These are phyloP conservation scores for Cecropterus lyciades DNA, from an alignment of 1,140 invertebrate genomes.

Conservation along the genomic window DNA sequence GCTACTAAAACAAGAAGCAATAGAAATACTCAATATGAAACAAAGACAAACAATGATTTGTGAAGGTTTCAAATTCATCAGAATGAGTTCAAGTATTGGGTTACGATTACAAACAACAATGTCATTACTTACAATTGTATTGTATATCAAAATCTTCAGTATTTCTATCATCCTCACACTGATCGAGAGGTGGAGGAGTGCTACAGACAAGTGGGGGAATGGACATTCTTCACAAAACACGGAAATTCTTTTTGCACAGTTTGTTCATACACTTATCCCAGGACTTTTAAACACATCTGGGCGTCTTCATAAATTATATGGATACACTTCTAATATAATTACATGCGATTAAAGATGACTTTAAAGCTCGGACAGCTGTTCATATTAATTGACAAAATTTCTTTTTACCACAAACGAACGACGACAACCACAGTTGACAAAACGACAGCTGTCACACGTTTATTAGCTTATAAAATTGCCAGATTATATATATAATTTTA, in stretches of 20 bases:
- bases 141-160: constrained; percentile 76
- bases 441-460: constrained; percentile 5
- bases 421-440: constrained; percentile 16
- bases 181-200: constrained; percentile 81
- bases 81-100: constrained; percentile 10
- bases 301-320: constrained; percentile 10
- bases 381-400: constrained; percentile 46
- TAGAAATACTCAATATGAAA: neutral
- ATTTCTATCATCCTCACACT: constrained; percentile 79
- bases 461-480: neutral
- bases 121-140: constrained; percentile 70
- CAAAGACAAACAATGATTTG: constrained; percentile 23
- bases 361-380: constrained; percentile 45
- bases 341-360: constrained; percentile 29
- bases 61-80: constrained; percentile 29
- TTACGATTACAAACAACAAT: constrained; percentile 8
- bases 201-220: constrained; percentile 83
- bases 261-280: constrained; percentile 24
- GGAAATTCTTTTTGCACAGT: constrained; percentile 20
- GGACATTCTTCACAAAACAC: constrained; percentile 66
- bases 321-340: constrained; percentile 28
- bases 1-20: neutral
- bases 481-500: neutral
- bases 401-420: constrained; percentile 12
- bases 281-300: constrained; percentile 40